Conservation (phyloP, 2,113 vertebrate species). For the Petaurus breviceps region DNA sequence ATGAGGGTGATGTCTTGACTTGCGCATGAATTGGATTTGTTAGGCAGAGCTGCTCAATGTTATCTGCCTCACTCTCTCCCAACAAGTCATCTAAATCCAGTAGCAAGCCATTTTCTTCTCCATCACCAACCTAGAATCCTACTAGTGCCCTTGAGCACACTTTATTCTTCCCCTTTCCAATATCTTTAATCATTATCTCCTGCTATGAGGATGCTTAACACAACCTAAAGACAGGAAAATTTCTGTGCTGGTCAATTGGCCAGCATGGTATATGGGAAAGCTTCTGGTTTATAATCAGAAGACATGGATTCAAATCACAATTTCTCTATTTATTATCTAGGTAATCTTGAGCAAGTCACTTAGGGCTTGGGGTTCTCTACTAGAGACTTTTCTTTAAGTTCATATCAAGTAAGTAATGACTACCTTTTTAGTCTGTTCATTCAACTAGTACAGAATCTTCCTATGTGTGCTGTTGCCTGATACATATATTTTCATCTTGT, state of each 20-base stretch:
- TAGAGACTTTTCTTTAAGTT: neutral
- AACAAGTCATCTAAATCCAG: too few species aligned
- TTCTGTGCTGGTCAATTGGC: neutral
- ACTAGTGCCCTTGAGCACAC: too few species aligned
- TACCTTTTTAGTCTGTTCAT: neutral
- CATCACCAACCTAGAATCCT: too few species aligned
- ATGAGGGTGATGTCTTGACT: too few species aligned
- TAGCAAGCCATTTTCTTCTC: too few species aligned
- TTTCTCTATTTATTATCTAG: too few species aligned
- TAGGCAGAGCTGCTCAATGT: too few species aligned
- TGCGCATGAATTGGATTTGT: too few species aligned
- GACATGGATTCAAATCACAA: too few species aligned
- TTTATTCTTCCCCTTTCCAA: neutral
- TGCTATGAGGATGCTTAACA: neutral
- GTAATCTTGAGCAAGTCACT: neutral
- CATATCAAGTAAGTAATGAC: neutral
- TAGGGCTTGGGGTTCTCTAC: neutral
- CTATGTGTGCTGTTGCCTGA: neutral
- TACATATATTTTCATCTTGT: neutral
- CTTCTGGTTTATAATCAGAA: too few species aligned
- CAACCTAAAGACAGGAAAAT: neutral
- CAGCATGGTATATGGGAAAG: too few species aligned
- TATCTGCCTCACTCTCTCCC: too few species aligned
- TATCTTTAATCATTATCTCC: neutral
- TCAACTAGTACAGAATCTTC: neutral